Base-by-base conservation (phyloP, 2,113 vertebrate genomes). In the Pterocles burchelli region DNA sequence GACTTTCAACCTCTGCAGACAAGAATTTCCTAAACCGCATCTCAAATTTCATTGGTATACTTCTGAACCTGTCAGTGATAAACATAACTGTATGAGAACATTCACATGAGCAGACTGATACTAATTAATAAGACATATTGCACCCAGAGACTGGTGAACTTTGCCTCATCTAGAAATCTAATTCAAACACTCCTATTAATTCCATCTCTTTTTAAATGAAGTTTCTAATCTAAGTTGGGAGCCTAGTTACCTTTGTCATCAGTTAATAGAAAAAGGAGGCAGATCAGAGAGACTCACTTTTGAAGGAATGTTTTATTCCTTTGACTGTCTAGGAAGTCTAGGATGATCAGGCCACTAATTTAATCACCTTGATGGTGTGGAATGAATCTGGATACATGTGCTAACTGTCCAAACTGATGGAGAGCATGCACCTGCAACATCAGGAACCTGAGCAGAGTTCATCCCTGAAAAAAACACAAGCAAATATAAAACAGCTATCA, bases 371-470 rank as follows among this genome's bases (percentile, higher is more conserved):
- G 24, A 4, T 89, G 36, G 28, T 65, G 21, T 34, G 45, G 41
- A 75, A 46, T 70, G 33, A 63, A 52, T 46, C 17, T 58, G 16
- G 7, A 20, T 63, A 31, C 21, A 58, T 9, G 6, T 46, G 15
- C 17, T 68, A 62, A 45, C 24, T 51, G 49, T 70, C 20, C 33
- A 70, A 45, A 85, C 5, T 26, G 33, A 59, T 61, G 31, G 26
- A 48, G 8, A 33, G 21, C 43, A 68, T 1, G 0, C 14, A 52
- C 10, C 22, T 68, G 41, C 26, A 89, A n/a, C 1, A 0, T 55
- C 31, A 84, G 19, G 19, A 84, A 57, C 24, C 43, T 46, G 52
- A 57, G 33, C 11, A 71, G 45, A 61, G 3, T 11, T 75, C 25
- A 41, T 41, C 15, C 34, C 5, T 68, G 61, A 49, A 41, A 62